These are phyloP conservation scores for Myotis myotis DNA, from an alignment of 2,797 vertebrate species.

Conservation along the genomic window DNA sequence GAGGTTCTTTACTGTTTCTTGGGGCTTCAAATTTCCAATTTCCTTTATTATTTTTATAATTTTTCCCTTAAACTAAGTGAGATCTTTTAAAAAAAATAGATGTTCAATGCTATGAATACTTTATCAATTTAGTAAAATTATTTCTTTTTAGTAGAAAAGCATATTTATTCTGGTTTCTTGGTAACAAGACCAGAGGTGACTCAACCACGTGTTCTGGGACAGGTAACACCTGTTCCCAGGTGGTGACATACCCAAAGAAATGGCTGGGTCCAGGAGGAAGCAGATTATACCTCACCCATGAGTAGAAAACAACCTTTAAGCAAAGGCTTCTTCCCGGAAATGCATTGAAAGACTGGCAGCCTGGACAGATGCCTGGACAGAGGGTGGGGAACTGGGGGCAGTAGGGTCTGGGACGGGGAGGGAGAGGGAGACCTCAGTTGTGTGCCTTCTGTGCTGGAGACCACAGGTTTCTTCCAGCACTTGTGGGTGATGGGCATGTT, in stretches of 20 bases:
- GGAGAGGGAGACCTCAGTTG: neutral
- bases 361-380: neutral
- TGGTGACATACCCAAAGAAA: neutral
- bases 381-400: neutral
- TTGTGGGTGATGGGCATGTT: neutral
- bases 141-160: conserved; percentile 60
- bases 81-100: conserved; percentile 20
- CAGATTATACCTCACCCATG: neutral
- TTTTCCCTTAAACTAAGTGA: conserved; percentile 11
- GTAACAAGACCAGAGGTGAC: conserved; percentile 34
- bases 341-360: neutral
- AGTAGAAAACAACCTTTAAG: neutral
- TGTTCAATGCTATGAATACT: neutral
- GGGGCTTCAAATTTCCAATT: neutral
- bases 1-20: neutral
- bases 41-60: conserved; percentile 4
- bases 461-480: neutral
- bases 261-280: neutral
- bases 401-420: neutral
- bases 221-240: neutral
- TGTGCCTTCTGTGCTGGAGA: neutral
- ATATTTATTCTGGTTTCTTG: conserved; percentile 41
- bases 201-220: neutral
- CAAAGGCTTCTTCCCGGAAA: neutral
- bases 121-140: neutral